Evolutionary conservation across 1,140 invertebrate genomes (phyloP), one percentile per base, ranked within the genome.

Genomic region (Capitella teleta): DNA sequence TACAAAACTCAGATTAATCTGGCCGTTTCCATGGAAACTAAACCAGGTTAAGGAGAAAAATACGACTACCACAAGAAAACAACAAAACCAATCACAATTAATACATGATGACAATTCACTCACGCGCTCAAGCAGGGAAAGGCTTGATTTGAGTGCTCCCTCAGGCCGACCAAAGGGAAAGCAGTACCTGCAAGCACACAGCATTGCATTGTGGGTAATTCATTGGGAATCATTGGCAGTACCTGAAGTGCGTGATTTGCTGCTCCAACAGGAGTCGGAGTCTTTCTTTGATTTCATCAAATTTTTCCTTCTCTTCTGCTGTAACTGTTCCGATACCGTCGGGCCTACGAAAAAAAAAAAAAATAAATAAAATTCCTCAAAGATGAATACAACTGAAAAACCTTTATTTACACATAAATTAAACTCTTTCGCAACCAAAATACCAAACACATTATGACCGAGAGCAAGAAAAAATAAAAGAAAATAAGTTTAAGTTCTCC

Each of bases 231-330:
- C 38, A 40, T 16, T 40, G 2, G 10, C 38, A 10, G 16, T 78
- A 86, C 84, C 90, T 83, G 75, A 98, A 98, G 78, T 98, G 95
- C 3, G 95, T 98, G 51, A 99, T 96, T 79, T 99, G 95, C 73
- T 94, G 85, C 73, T 98, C 94, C 38, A 99, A 74, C 48, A 98
- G 75, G 58, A 89, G 82, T 62, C 87, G 80, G 46, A 99, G 75
- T 42, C 93, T 77, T 63, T 98, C 93, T 71, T 97, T 98, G 51
- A 98, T 88, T 67, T 95, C 89, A 50, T 91, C 85, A 74, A 98
- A 99, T 64, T 92, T 92, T 62, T 97, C 92, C 67, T 94, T 96
- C 68, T 99, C 96, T 67, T 94, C 91, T 61, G 90, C 82, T 3
- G 90, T 90, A 51, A 99, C 94, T 58, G 94, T 98, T 53, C 93